Base-by-base conservation (phyloP, 2,113 vertebrate species). In the Laticauda colubrina region DNA sequence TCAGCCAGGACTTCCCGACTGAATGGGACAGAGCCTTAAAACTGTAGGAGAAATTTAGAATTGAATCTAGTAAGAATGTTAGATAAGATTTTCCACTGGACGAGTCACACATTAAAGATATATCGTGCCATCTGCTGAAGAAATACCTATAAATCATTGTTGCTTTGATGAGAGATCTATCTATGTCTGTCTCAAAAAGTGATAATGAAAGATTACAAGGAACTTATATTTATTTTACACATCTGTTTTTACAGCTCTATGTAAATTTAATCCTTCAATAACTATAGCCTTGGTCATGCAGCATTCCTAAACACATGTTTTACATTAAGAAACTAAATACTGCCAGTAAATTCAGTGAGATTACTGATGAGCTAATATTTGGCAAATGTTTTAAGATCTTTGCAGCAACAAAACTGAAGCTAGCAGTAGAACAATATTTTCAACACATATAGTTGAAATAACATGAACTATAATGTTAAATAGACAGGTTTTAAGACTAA, bases 141-240 rank as follows among this genome's bases (percentile, higher is more conserved):
- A 61, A 51, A 59, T 45, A 14, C 21, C 2, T 14, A 92, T 88
- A 90, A 86, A 1, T 24, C 39, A 90, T 93, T 75, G 92, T 39
- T 43, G 48, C 23, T 92, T 93, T 90, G 45, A 75, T 91, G 24
- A 39, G 29, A 88, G 86, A 34, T 75, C n/a, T 34, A 75, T 90
- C 26, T 34, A 85, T 94, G 89, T 89, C 15, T 91, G 88, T 87
- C 89, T 54, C 59, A 89, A 94, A 69, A 88, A 87, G 69, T 86
- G 93, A 94, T 96, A 64, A 94, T 95, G 87, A 87, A 95, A 96
- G 95, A 92, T 94, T 94, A 94, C 57, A 95, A 94, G 95, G 95
- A 94, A 92, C 93, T 95, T 95, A 92, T 95, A 95, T 88, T 93
- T 96, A 95, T 97, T 75, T 75, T 96, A 96, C 94, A 89, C 94